A percentile compares a stretch with the other conserved stretches of the same genome.
These are phyloP conservation scores for Noturus placidus DNA, from an alignment of 2,113 vertebrate genomes.

Conservation along the genomic window DNA sequence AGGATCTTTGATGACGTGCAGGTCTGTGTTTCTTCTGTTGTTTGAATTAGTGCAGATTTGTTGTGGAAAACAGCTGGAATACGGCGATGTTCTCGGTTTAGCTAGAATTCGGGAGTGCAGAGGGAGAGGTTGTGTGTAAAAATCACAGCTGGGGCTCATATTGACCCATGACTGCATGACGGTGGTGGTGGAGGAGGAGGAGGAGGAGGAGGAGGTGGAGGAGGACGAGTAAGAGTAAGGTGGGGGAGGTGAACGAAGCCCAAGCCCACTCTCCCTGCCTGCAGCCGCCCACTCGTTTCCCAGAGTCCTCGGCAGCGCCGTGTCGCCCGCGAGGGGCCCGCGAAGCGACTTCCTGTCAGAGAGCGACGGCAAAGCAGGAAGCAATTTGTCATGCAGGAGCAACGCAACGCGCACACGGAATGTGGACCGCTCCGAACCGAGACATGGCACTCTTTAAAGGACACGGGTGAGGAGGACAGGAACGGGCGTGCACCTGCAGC, in stretches of 20 bases:
- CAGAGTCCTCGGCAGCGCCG: slow-evolving; percentile 36
- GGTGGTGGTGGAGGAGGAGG: background rate
- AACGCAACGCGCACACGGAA: slow-evolving; percentile 40
- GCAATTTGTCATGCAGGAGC: slow-evolving; percentile 52
- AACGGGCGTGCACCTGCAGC: background rate
- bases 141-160: background rate
- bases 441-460: background rate
- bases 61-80: slow-evolving; percentile 9
- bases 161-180: slow-evolving; percentile 12
- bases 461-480: background rate
- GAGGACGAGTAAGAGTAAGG: background rate
- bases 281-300: slow-evolving; percentile 49
- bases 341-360: slow-evolving; percentile 42
- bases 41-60: background rate
- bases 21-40: background rate
- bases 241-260: slow-evolving; percentile 11
- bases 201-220: background rate
- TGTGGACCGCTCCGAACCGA: background rate
- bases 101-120: background rate
- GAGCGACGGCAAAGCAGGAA: slow-evolving; percentile 43
- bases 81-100: background rate
- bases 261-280: slow-evolving; percentile 14
- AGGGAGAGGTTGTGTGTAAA: background rate
- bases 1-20: background rate
- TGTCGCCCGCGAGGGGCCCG: slow-evolving; percentile 21